Evolutionary conservation across 2,113 vertebrate species (phyloP), one percentile per base, ranked within the genome.

Genomic region (Zingel zingel): DNA sequence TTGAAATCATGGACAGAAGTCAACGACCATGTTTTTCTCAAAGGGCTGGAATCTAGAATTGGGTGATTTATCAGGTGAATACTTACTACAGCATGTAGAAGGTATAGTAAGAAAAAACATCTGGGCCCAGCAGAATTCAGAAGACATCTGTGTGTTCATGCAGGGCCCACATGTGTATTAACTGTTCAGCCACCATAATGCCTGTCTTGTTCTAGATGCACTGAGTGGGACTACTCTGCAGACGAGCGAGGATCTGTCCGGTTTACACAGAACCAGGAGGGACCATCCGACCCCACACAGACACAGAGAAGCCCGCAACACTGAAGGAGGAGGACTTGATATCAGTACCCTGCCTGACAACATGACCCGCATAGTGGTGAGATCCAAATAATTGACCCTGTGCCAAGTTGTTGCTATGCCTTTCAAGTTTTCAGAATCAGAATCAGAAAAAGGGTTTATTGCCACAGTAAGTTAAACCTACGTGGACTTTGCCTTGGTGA

Each of bases 301-400:
- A 70, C 89, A 89, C 77, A 94, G 94, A 77, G 92, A 94, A 74
- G 95, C 92, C 79, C 95, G 95, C 87, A 54, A 43, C 48, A 48
- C 47, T 30, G 73, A 76, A 43, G 77, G 78, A 56, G 90, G 65
- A 75, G 94, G 94, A 69, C 77, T 97, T 61, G 95, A 94, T 79
- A 95, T 97, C 50, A 96, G 96, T 82, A 95, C 94, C 0, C 93
- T 98, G 84, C 91, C 93, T 0, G 93, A 96, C 84, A 96, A 98
- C 72, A 90, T 92, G 86, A 97, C 96, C 2, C 95, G 82, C 2
- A 84, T 96, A 18, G 93, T 97, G 96, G 97, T 98, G 88, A 97
- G 97, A 79, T 21, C 4, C 11, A 59, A 62, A 45, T 2, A 2
- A 15, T 0, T 4, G 36, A 45, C 39, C 7, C 16, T 27, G 47